A percentile compares a stretch with the other conserved stretches of the same genome.
These are phyloP conservation scores for Epinephelus fuscoguttatus DNA, from an alignment of 2,113 vertebrate genomes.

Conservation along the genomic window DNA sequence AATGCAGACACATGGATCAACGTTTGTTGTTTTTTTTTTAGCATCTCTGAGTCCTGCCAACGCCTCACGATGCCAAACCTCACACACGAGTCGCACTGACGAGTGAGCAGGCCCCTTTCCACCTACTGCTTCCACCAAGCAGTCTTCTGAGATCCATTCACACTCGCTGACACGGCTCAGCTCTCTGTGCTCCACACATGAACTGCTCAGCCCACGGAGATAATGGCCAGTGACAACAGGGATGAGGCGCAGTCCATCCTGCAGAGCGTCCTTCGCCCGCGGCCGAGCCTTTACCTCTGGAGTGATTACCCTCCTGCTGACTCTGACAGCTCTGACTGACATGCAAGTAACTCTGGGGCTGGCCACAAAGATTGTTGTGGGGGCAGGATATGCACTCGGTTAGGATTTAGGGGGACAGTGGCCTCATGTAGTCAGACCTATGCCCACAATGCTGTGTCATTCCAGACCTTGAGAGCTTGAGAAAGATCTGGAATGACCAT, in stretches of 20 bases:
- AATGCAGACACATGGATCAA: background rate
- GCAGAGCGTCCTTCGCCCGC: background rate
- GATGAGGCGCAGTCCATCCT: too few relatives aligned
- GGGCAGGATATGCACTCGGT: background rate
- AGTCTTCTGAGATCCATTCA: background rate
- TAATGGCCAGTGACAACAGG: background rate
- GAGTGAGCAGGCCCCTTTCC: background rate
- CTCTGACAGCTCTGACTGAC: slow-evolving; percentile 4
- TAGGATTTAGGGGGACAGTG: background rate
- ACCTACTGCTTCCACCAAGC: background rate
- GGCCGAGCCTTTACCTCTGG: background rate
- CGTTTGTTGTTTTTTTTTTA: background rate
- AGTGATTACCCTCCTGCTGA: slow-evolving; percentile 1
- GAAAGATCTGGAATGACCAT: too few relatives aligned
- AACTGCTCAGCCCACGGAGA: background rate
- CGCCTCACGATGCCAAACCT: background rate
- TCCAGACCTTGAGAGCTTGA: too few relatives aligned
- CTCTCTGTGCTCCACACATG: background rate
- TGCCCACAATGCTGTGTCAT: too few relatives aligned
- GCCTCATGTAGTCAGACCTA: background rate
- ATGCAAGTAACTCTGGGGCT: background rate
- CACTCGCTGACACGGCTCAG: background rate
- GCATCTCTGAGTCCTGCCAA: too few relatives aligned
- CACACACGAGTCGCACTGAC: background rate
- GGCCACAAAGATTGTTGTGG: background rate